phyloP scores from a whole-genome alignment of 2,797 vertebrate genomes.

The Rhabdomys pumilio region DNA sequence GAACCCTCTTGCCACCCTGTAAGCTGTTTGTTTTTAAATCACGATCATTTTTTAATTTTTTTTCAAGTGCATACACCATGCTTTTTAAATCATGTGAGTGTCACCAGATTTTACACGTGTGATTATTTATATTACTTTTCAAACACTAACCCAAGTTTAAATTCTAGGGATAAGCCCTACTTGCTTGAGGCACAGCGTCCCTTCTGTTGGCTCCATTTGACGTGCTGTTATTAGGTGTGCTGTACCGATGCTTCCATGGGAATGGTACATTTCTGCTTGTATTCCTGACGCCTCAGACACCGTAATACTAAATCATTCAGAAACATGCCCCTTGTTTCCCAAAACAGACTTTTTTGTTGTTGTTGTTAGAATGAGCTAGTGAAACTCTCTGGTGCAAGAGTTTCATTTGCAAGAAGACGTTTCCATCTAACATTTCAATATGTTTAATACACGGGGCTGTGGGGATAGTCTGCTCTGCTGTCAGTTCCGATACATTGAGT shows the following conservation, averaged over 20 bases:
- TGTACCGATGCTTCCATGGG: neutral
- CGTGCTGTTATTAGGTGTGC: neutral
- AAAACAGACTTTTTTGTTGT: neutral
- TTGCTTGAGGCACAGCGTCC: neutral
- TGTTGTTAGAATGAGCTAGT: neutral
- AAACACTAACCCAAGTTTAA: neutral
- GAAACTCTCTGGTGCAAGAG: neutral
- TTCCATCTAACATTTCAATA: neutral
- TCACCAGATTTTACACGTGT: neutral
- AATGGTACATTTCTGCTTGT: neutral
- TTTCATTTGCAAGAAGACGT: neutral
- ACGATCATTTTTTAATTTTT: neutral
- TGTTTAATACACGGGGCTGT: neutral
- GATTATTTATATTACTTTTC: neutral
- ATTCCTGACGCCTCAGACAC: neutral
- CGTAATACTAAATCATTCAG: neutral
- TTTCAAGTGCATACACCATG: neutral
- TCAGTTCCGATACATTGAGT: constrained; percentile 31
- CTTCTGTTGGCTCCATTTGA: neutral
- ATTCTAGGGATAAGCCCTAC: neutral
- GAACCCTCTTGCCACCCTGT: rapidly evolving
- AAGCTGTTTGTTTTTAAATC: neutral
- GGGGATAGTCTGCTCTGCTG: neutral
- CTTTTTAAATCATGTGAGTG: neutral
- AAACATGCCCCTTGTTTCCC: neutral